Conservation (phyloP, 2,888 invertebrate genomes). For the Dicroscelio sp. region DNA sequence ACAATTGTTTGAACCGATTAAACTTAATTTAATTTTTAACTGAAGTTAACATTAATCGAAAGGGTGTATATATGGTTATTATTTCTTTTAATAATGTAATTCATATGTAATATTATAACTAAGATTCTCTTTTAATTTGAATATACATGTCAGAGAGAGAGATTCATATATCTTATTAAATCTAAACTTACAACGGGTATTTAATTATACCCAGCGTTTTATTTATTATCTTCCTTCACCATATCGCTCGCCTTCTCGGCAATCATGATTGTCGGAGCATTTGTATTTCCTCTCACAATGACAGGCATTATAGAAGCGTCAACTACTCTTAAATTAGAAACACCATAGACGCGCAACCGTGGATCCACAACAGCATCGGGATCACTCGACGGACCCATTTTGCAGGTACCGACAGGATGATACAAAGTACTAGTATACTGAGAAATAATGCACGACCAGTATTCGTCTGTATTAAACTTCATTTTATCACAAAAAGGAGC, state of each 20-base stretch:
- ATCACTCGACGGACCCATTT: slow-evolving; percentile 96
- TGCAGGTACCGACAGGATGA: slow-evolving; percentile 96
- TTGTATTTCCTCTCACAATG: slow-evolving; percentile 92
- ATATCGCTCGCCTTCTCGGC: slow-evolving; percentile 90
- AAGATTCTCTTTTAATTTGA: no score
- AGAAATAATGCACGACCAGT: slow-evolving; percentile 96
- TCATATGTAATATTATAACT: no score
- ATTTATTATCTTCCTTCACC: slow-evolving; percentile 80
- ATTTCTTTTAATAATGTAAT: no score
- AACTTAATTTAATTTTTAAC: no score
- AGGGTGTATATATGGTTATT: no score
- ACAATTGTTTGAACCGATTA: no score
- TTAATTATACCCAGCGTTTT: no score
- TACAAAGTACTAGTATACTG: slow-evolving; percentile 94
- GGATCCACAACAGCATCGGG: slow-evolving; percentile 95
- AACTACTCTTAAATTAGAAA: slow-evolving; percentile 94
- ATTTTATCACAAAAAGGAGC: slow-evolving; percentile 95
- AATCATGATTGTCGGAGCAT: slow-evolving; percentile 92
- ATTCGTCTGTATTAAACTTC: slow-evolving; percentile 94
- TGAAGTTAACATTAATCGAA: no score
- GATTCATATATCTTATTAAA: no score
- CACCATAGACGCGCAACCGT: slow-evolving; percentile 94
- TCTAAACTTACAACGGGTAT: no score
- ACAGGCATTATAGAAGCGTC: slow-evolving; percentile 97
- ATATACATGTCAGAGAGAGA: no score